Evolutionary conservation across 30 jellyfish, hydroid and myxozoan species (phyloP).

Genomic region (Sanderia malayensis): DNA sequence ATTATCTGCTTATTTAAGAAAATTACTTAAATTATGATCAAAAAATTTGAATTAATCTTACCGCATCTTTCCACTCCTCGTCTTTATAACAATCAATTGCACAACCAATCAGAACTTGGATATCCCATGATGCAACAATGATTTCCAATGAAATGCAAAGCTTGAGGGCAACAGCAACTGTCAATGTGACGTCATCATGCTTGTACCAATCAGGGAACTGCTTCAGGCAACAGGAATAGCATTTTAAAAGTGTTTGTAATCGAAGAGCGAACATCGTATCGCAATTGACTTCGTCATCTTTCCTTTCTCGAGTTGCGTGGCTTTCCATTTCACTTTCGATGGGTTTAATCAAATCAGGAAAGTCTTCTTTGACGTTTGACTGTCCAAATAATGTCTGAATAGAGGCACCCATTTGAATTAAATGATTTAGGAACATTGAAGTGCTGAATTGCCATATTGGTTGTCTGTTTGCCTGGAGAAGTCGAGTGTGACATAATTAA

Average conservation of each 20-base stretch:
- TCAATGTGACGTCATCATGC: not conserved
- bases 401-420: not conserved
- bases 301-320: not conserved
- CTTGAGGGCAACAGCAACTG: conserved; percentile 22
- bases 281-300: not conserved
- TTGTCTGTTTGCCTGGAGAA: not conserved
- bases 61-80: conserved; percentile 49
- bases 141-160: conserved; percentile 41
- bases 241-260: conserved; percentile 11
- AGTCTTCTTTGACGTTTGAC: not conserved
- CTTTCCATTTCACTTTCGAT: not conserved
- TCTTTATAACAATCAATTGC: conserved; percentile 31
- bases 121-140: conserved; percentile 40
- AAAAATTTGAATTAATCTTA: too few species aligned
- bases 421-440: not conserved
- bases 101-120: conserved; percentile 49
- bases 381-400: not conserved
- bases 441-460: not conserved
- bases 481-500: too few species aligned
- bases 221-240: conserved; percentile 15
- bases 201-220: not conserved
- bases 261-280: not conserved
- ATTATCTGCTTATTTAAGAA: too few species aligned
- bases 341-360: too few species aligned
- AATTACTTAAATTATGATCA: too few species aligned